Evolutionary conservation across 2,113 vertebrate genomes (phyloP), one percentile per base, ranked within the genome.

Genomic region (Tachuris rubrigastra): DNA sequence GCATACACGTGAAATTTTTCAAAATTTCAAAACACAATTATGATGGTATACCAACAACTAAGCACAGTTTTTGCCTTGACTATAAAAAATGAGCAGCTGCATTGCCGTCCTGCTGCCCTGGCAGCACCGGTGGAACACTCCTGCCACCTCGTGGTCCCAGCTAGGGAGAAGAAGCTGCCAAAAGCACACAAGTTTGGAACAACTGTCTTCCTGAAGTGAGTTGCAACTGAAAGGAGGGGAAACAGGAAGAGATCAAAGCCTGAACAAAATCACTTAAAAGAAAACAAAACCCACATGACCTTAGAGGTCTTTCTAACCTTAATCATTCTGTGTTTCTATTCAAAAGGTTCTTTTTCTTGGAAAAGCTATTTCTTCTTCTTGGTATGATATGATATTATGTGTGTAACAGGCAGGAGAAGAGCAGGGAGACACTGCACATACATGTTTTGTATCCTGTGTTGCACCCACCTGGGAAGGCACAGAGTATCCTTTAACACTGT

Each of bases 101-200:
- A 96, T 66, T 90, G 81, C 87, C 6, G 75, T 77, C 77, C 83
- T 10, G 60, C 73, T 27, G 13, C n/a, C 25, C 85, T 12, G 15
- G 18, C 11, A 7, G 42, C 73, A 59, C 41, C 15, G 4, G 89
- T 88, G 81, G 83, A 93, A 66, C 98, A 46, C 96, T 33, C 50
- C 41, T 96, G 98, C 98, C 98, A 97, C 90, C 98, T 98, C 66
- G 98, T 96, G 98, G 97, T 39, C 65, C 66, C 10, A 14, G n/a
- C 44, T 15, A 9, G 39, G 44, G 20, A 47, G 5, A 92, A n/a
- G 30, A 63, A 28, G 18, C 31, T 12, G 19, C 60, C 49, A 53
- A 79, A 86, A 81, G 33, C 33, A n/a, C 27, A 41, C 1, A 8
- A 30, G 22, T 39, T 68, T 41, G 37, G 52, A 68, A 68, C 44